A percentile compares a stretch with the other conserved stretches of the same genome.
Conservation (phyloP, 2,113 vertebrate species). For the pig (Sus scrofa) region DNA sequence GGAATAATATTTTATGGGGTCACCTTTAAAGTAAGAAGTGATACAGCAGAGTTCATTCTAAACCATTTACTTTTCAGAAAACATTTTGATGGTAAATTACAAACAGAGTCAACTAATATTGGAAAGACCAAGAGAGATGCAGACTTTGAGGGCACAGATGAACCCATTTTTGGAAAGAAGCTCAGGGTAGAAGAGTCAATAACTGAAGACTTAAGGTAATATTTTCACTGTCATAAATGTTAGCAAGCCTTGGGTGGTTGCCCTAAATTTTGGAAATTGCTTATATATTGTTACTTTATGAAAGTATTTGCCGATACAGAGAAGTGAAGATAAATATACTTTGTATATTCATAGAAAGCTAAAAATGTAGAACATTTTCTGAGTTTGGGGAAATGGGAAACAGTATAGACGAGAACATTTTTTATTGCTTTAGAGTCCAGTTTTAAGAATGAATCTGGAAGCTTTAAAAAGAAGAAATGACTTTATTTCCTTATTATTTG, state of each 20-base stretch:
- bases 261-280: not conserved
- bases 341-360: not conserved
- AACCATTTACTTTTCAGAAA: constrained; percentile 85
- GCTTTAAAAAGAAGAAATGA: not conserved
- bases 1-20: constrained; percentile 10
- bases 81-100: constrained; percentile 79
- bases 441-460: constrained; percentile 21
- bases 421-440: constrained; percentile 20
- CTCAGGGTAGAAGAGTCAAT: constrained; percentile 89
- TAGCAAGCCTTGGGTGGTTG: not conserved
- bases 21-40: not conserved
- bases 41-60: constrained; percentile 17
- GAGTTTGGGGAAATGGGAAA: not conserved
- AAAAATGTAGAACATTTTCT: not conserved
- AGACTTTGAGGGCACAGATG: constrained; percentile 88
- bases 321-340: not conserved
- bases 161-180: constrained; percentile 91
- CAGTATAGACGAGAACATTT: not conserved
- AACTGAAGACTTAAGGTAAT: constrained; percentile 88
- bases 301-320: not conserved
- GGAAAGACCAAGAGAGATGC: constrained; percentile 88
- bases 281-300: not conserved
- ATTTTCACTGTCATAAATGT: constrained; percentile 73
- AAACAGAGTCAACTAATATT: constrained; percentile 73
- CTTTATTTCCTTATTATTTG: not conserved